Percentiles rank a stretch among this genome's conserved stretches.
Conservation (phyloP, 2,797 vertebrate species). For the Rhinophrynus dorsalis region DNA sequence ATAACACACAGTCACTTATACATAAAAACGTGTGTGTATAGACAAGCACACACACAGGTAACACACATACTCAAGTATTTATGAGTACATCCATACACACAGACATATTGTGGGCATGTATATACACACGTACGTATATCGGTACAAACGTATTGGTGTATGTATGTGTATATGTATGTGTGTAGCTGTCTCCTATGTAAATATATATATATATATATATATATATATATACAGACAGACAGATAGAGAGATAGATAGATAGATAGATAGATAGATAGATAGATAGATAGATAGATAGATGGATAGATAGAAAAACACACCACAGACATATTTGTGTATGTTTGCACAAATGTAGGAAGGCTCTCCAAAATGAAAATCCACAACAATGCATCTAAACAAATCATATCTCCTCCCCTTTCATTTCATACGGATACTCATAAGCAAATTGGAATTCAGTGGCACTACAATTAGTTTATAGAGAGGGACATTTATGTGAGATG, state of each 20-base stretch:
- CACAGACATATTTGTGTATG: too few relatives aligned
- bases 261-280: too few relatives aligned
- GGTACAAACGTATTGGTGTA: neutral
- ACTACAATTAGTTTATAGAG: neutral
- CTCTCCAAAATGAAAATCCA: too few relatives aligned
- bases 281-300: too few relatives aligned
- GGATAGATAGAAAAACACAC: too few relatives aligned
- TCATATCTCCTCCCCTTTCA: neutral
- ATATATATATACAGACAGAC: neutral
- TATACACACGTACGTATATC: neutral
- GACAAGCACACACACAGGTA: too few relatives aligned
- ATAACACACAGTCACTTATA: too few relatives aligned
- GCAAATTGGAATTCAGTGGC: neutral
- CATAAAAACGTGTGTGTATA: too few relatives aligned
- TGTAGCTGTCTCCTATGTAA: neutral
- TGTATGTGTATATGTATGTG: neutral
- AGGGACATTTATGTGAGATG: neutral
- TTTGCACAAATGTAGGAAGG: too few relatives aligned
- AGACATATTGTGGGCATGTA: constrained; percentile 46
- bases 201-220: constrained; percentile 7
- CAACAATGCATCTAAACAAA: too few relatives aligned
- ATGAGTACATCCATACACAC: too few relatives aligned
- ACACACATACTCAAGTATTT: too few relatives aligned
- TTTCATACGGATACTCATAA: neutral
- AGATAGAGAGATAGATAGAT: neutral